phyloP scores from a whole-genome alignment of 2,888 invertebrate species.

The Dryobota labecula region DNA sequence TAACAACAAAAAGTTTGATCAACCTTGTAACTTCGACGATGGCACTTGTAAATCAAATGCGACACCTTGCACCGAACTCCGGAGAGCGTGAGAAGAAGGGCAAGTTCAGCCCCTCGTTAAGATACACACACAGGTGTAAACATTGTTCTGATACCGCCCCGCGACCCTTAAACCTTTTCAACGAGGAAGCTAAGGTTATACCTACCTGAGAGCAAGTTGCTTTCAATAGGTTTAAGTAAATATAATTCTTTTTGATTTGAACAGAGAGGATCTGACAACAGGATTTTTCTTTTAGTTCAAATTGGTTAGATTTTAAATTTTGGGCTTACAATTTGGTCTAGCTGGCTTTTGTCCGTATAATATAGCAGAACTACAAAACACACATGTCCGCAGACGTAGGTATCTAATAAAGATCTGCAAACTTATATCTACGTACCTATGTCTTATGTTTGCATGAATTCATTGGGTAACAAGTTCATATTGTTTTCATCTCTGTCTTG shows the following conservation, averaged over 20 bases:
- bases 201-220: conserved; percentile 44
- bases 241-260: conserved; percentile 34
- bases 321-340: not conserved
- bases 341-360: not conserved
- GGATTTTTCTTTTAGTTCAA: not conserved
- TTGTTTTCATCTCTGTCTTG: conserved; percentile 56
- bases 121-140: conserved; percentile 77
- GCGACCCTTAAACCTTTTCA: conserved; percentile 66
- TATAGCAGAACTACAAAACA: conserved; percentile 5
- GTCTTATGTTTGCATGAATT: conserved; percentile 28
- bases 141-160: conserved; percentile 71
- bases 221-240: conserved; percentile 37
- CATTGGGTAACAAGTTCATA: conserved; percentile 28
- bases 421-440: not conserved
- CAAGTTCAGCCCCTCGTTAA: conserved; percentile 75
- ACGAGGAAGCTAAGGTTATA: conserved; percentile 47
- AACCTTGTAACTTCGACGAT: conserved; percentile 40
- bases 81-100: conserved; percentile 79
- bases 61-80: conserved; percentile 45
- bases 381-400: conserved; percentile 7
- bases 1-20: conserved; percentile 16
- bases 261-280: not conserved
- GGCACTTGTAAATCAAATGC: conserved; percentile 65
- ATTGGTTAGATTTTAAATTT: not conserved
- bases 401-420: conserved; percentile 20